phyloP scores from a whole-genome alignment of 2,888 invertebrate species.

The Sarcophaga carnaria region DNA sequence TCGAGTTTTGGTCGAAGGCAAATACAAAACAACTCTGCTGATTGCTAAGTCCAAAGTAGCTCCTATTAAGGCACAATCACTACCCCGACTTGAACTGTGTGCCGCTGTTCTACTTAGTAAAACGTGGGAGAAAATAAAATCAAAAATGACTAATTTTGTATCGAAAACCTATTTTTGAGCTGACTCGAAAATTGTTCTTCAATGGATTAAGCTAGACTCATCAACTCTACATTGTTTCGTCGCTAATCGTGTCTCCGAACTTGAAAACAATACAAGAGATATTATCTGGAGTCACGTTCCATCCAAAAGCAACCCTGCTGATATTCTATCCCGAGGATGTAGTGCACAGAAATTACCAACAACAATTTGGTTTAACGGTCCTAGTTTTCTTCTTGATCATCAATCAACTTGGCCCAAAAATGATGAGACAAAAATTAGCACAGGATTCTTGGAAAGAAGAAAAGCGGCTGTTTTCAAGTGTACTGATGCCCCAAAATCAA shows the following conservation, averaged over 20 bases:
- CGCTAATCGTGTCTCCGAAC: constrained; percentile 58
- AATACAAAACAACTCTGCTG: constrained; percentile 34
- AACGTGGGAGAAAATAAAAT: constrained; percentile 26
- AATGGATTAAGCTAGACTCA: constrained; percentile 19
- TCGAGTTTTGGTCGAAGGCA: constrained; percentile 7
- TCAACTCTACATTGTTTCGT: constrained; percentile 65
- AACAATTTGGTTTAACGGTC: constrained; percentile 59
- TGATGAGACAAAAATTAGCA: not conserved
- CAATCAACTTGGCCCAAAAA: constrained; percentile 9
- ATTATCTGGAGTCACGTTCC: constrained; percentile 46
- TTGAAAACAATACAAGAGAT: constrained; percentile 49
- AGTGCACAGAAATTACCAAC: not conserved
- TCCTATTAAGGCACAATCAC: constrained; percentile 60
- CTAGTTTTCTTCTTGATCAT: constrained; percentile 28
- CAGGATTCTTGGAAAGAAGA: not conserved
- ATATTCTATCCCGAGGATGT: constrained; percentile 52
- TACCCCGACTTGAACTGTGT: too few relatives aligned
- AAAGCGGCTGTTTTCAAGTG: too few relatives aligned
- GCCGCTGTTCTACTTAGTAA: constrained; percentile 45
- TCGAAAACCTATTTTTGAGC: constrained; percentile 24
- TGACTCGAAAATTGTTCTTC: constrained; percentile 21
- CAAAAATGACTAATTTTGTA: not conserved
- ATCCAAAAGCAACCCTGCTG: constrained; percentile 48
- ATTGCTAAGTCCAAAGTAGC: constrained; percentile 69
- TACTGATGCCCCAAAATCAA: not conserved